Base-by-base conservation (phyloP, 2,113 vertebrate species). In the Orycteropus afer region DNA sequence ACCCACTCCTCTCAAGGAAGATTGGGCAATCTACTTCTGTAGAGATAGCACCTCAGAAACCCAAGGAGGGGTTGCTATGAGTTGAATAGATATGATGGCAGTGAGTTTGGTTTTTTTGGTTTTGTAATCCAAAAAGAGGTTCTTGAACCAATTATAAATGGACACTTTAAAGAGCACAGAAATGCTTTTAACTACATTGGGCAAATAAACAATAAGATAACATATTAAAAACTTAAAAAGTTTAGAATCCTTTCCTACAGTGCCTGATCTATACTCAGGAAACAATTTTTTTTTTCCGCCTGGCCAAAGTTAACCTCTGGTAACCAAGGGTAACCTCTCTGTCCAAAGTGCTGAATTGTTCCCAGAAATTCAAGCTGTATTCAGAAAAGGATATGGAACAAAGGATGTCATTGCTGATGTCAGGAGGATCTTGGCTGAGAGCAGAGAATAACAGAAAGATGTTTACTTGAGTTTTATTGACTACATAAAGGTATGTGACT, bases 101-200 rank as follows among this genome's bases (percentile, higher is more conserved):
- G 14, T 51, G 51, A 14, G 51, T 51, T 51, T 51, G 51, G 51
- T 10, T 34, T 65, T 32, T 65, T 65, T 65, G 10, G 63, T 65
- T 65, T 32, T 65, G 29, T 86, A 86, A 77, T 51, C 67, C 34
- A 61, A 93, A 92, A 85, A 53, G 61, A 79, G 8, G 7, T 95
- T 89, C 86, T 61, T 59, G 8, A 92, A n/a, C 37, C 40, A 86
- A 88, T 57, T 63, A 90, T 25, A 94, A 51, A 85, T 15, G 89
- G 40, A 67, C 37, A 59, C 29, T 87, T 74, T 73, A n/a, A 93
- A 59, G 15, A 63, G 12, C 57, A 14, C 5, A n/a, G 17, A 80
- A 15, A 29, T 81, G 4, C 9, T 73, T 93, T 87, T 90, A 45
- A 71, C 45, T 80, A 55, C 29, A 32, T 45, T 67, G 8, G 23